A percentile compares a stretch with the other conserved stretches of the same genome.
These are phyloP conservation scores for Drosophila mimica DNA, from an alignment of 2,888 invertebrate species.

Conservation along the genomic window DNA sequence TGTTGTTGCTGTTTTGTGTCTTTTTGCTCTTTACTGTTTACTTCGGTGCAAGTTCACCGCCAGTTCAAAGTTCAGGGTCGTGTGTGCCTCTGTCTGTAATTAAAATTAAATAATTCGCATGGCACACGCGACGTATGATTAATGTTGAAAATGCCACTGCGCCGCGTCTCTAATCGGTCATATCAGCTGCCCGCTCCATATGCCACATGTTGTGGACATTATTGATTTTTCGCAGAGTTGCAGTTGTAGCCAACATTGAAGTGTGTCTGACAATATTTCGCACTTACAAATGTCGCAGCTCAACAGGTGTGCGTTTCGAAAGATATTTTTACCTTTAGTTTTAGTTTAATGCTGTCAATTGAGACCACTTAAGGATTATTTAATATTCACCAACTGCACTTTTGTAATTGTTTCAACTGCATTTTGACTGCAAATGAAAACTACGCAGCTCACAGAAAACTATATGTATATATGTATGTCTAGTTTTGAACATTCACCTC, in stretches of 20 bases:
- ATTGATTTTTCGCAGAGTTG: conserved; percentile 68
- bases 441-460: conserved; percentile 29
- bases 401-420: conserved; percentile 10
- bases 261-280: neutral
- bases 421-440: conserved; percentile 26
- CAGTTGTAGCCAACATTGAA: conserved; percentile 24
- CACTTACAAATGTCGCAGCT: neutral
- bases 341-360: neutral
- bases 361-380: neutral
- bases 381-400: neutral
- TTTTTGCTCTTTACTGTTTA: conserved; percentile 31
- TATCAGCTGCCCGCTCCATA: conserved; percentile 44
- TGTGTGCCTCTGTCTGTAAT: conserved; percentile 50
- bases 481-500: conserved; percentile 25
- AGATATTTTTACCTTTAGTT: neutral
- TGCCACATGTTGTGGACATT: conserved; percentile 58
- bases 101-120: conserved; percentile 53
- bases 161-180: conserved; percentile 29
- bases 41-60: conserved; percentile 61
- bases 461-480: too few relatives aligned
- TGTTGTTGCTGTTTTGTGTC: conserved; percentile 1
- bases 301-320: conserved; percentile 46
- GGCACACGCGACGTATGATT: conserved; percentile 70
- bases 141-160: conserved; percentile 47
- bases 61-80: conserved; percentile 76